Evolutionary conservation across 1,140 invertebrate species (phyloP), one percentile per base, ranked within the genome.

Genomic region (Lucilia cuprina): DNA sequence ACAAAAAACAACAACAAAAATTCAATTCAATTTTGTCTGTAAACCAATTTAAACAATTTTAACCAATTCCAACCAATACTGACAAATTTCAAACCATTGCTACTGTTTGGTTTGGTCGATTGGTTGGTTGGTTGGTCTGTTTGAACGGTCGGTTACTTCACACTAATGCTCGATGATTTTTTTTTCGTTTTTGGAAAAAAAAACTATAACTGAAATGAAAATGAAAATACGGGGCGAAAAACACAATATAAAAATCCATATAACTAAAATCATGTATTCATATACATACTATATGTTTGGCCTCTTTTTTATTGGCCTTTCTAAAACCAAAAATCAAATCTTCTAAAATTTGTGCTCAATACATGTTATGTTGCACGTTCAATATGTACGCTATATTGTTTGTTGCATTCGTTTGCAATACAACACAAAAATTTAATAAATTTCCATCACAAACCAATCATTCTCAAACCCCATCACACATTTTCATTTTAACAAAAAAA

Each of bases 381-480:
- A n/a, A n/a, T 70, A 25, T 70, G 65, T n/a, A 1, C 21, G 19
- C 19, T 21, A 78, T 35, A 19, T 47, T 49, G 35, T 80, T 80
- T 47, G 77, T 77, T 77, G 9, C 14, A 41, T 41, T 49, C 65
- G 9, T 19, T 50, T 80, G 41, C 77, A 80, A 25, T 49, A 49
- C 35, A 80, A 80, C 77, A 80, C 41, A 80, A 74, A 84, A 70
- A 74, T 49, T 82, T 82, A 82, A 82, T 84, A 84, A 84, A 84
- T 83, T 82, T 78, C 77, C 78, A 82, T 84, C 77, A 47, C 78
- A 83, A 83, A 83, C 70, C 77, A 80, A 80, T 80, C 77, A 80
- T 80, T 80, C 47, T n/a, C 75, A 82, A 34, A 75, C 35, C 12
- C 49, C 19, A n/a, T 83, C 19, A 84, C 55, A 14, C 13, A 82